These are phyloP conservation scores for Perca fluviatilis DNA, from an alignment of 2,113 vertebrate species.

Conservation along the genomic window DNA sequence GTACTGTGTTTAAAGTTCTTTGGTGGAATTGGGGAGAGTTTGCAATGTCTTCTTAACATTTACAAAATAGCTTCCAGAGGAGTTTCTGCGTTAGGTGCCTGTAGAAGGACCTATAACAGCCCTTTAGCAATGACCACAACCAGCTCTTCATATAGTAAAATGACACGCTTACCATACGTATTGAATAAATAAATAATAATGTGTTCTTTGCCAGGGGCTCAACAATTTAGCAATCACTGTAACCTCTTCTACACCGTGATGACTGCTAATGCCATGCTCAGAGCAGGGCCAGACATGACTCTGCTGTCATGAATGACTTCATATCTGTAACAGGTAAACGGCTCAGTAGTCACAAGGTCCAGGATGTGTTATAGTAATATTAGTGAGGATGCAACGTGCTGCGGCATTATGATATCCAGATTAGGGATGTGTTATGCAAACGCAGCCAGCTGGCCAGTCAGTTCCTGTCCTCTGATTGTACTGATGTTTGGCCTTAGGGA, in stretches of 20 bases:
- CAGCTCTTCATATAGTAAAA: not conserved
- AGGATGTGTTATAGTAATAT: conserved; percentile 52
- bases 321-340: conserved; percentile 28
- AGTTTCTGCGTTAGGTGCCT: conserved; percentile 6
- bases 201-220: not conserved
- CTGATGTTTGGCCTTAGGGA: conserved; percentile 47
- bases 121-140: conserved; percentile 3
- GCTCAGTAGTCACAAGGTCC: conserved; percentile 15
- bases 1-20: conserved; percentile 46
- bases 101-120: not conserved
- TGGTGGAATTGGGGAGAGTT: conserved; percentile 48
- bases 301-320: conserved; percentile 20
- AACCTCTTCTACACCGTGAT: not conserved
- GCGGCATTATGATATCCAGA: conserved; percentile 71
- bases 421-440: conserved; percentile 61
- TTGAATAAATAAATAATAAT: not conserved
- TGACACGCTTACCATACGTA: not conserved
- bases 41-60: conserved; percentile 57
- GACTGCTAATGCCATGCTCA: not conserved
- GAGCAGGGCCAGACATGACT: not conserved
- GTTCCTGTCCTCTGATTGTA: conserved; percentile 38
- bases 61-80: conserved; percentile 43
- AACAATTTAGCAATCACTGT: conserved; percentile 9
- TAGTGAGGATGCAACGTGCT: conserved; percentile 59
- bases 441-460: conserved; percentile 46